Conservation (phyloP, 2,797 vertebrate species). For the Nannoperca australis region DNA sequence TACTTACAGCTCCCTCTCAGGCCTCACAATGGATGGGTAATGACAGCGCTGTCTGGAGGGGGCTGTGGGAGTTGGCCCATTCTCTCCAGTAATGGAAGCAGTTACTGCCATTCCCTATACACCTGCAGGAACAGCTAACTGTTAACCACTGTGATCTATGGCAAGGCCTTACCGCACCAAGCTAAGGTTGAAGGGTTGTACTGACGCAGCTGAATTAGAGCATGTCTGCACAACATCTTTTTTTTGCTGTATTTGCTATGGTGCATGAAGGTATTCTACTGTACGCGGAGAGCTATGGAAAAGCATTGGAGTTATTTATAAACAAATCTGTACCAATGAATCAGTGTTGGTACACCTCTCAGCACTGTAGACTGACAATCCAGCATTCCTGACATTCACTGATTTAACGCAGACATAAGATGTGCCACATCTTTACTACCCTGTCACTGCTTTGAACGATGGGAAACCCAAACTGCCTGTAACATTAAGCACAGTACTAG, state of each 20-base stretch:
- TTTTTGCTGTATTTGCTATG: slow-evolving; percentile 31
- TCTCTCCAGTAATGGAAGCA: slow-evolving; percentile 81
- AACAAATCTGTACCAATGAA: slow-evolving; percentile 62
- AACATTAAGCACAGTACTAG: slow-evolving; percentile 83
- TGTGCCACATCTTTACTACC: slow-evolving; percentile 81
- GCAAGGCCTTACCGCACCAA: slow-evolving; percentile 61
- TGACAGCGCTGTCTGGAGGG: slow-evolving; percentile 83
- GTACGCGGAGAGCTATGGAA: slow-evolving; percentile 29
- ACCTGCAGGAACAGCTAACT: slow-evolving; percentile 82
- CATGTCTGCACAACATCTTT: slow-evolving; percentile 56
- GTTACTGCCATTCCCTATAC: slow-evolving; percentile 81
- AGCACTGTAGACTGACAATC: slow-evolving; percentile 61
- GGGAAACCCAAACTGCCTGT: slow-evolving; percentile 83
- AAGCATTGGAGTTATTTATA: slow-evolving; percentile 58
- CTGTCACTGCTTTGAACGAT: slow-evolving; percentile 81
- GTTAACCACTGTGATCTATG: slow-evolving; percentile 81
- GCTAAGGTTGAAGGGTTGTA: slow-evolving; percentile 73
- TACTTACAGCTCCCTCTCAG: slow-evolving; percentile 84
- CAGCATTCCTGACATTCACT: slow-evolving; percentile 71
- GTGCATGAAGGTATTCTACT: slow-evolving; percentile 32
- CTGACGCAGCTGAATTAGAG: slow-evolving; percentile 73
- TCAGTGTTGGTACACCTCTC: slow-evolving; percentile 47
- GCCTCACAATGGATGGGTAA: slow-evolving; percentile 85
- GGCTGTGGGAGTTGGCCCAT: slow-evolving; percentile 79
- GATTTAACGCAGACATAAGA: slow-evolving; percentile 80